Percentiles rank a stretch among this genome's conserved stretches.
Conservation (phyloP, 2,797 vertebrate species). For the Cephalopachus bancanus region DNA sequence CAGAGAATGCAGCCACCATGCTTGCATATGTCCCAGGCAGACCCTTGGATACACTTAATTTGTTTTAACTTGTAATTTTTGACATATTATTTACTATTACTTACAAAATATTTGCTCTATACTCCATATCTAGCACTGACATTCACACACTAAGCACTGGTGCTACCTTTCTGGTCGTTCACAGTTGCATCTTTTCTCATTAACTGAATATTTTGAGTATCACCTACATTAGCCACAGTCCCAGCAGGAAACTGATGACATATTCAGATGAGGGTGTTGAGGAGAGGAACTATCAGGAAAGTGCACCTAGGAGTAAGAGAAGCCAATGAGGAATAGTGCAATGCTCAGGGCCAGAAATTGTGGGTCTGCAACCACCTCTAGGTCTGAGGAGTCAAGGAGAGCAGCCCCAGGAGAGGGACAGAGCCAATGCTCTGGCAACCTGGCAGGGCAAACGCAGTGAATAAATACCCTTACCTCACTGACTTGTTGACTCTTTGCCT, state of each 20-base stretch:
- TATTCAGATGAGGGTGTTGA: background rate
- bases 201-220: background rate
- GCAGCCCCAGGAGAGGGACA: background rate
- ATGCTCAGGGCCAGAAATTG: background rate
- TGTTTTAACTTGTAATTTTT: slow-evolving; percentile 19
- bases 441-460: background rate
- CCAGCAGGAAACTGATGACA: background rate
- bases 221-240: background rate
- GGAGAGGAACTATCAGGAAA: background rate
- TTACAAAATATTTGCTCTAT: background rate
- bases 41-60: background rate
- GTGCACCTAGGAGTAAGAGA: background rate
- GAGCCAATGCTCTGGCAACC: background rate
- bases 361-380: background rate
- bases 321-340: background rate
- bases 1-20: fast-evolving
- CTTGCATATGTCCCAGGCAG: background rate
- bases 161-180: background rate
- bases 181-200: background rate
- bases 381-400: background rate
- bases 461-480: background rate
- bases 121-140: background rate
- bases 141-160: background rate
- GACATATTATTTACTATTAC: background rate
- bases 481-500: background rate